Evolutionary conservation across 2,888 invertebrate species (phyloP).

Genomic region (Limnephilus auricula): DNA sequence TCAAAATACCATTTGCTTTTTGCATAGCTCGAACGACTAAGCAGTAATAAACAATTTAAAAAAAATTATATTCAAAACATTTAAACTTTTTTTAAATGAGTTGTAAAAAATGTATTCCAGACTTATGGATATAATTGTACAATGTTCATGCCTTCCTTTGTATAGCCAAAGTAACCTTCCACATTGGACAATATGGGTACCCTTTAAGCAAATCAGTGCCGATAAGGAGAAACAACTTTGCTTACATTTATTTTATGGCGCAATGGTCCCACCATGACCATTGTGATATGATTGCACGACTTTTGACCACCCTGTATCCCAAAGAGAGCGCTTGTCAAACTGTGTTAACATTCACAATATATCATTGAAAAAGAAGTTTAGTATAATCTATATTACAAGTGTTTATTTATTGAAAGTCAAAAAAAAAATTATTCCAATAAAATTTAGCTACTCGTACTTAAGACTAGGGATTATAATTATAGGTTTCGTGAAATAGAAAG

Average conservation of each 20-base stretch:
- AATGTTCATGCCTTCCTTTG: neutral
- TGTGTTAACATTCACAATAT: neutral
- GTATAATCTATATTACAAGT: no score
- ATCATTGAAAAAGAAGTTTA: no score
- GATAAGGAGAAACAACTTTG: constrained; percentile 62
- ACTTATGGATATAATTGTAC: constrained; percentile 22
- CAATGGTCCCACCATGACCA: constrained; percentile 49
- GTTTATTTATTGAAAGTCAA: no score
- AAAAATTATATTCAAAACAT: no score
- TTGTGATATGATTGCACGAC: constrained; percentile 64
- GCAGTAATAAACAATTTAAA: no score
- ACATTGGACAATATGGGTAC: constrained; percentile 29
- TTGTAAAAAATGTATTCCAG: neutral
- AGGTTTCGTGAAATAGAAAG: no score
- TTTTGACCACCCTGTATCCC: constrained; percentile 47
- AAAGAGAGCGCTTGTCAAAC: constrained; percentile 4
- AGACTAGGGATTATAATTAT: no score
- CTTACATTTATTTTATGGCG: constrained; percentile 63
- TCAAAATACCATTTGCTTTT: no score
- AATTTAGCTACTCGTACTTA: no score
- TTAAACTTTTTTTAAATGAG: no score
- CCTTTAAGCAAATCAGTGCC: constrained; percentile 58
- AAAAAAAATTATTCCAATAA: no score
- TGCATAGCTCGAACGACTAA: no score
- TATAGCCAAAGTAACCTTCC: constrained; percentile 17